Percentiles rank a stretch among this genome's conserved stretches.
phyloP scores from a whole-genome alignment of 2,888 invertebrate species.

The Reticulitermes lucifugus region DNA sequence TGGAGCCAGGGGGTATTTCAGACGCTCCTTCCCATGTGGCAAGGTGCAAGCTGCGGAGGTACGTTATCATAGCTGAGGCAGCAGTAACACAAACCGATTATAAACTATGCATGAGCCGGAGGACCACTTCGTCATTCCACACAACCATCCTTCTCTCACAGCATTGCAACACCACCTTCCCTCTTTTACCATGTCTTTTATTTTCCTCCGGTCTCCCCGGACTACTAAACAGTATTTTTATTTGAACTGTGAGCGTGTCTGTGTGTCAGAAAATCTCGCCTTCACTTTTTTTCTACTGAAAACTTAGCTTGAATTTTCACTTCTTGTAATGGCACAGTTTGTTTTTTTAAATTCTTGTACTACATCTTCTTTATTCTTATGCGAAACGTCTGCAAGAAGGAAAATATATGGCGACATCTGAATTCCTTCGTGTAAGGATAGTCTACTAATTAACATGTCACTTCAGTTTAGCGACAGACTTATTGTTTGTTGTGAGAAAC shows the following conservation, averaged over 20 bases:
- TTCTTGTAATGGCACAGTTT: background rate
- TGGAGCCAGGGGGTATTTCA: background rate
- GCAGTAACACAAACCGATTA: conserved; percentile 32
- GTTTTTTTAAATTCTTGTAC: background rate
- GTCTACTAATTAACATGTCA: no score
- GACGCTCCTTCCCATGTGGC: background rate
- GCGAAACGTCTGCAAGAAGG: background rate
- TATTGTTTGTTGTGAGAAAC: no score
- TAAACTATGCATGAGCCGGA: conserved; percentile 33
- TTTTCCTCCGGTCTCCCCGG: background rate
- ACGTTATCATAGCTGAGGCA: background rate
- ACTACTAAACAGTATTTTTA: conserved; percentile 15
- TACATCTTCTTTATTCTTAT: background rate
- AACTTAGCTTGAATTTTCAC: background rate
- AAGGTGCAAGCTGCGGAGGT: background rate
- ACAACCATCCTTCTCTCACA: background rate
- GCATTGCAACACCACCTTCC: background rate
- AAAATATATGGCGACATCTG: no score
- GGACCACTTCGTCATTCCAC: conserved; percentile 37
- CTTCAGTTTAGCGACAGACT: no score
- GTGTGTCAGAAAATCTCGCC: conserved; percentile 2
- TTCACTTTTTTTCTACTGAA: background rate
- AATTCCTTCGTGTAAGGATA: no score
- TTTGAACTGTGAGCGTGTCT: background rate
- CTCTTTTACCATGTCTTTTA: conserved; percentile 1